Conservation (phyloP, 2,797 vertebrate genomes). For the Orestias chungarensis region DNA sequence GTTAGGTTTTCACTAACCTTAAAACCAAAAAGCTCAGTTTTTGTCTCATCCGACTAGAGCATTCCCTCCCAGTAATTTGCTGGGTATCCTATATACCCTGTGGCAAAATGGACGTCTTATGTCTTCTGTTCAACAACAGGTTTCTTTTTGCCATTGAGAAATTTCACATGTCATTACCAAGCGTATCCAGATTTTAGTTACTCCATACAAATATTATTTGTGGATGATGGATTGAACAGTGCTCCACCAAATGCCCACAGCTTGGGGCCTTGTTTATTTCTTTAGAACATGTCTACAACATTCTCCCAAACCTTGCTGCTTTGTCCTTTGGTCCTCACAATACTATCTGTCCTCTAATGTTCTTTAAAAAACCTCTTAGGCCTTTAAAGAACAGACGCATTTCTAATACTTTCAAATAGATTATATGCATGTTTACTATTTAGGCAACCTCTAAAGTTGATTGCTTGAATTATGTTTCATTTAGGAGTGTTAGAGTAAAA, state of each 20-base stretch:
- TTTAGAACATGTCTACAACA: not conserved
- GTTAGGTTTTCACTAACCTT: not conserved
- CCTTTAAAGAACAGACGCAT: too few relatives aligned
- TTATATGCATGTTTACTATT: not conserved
- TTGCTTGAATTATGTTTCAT: not conserved
- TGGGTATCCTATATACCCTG: not conserved
- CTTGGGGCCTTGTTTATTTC: not conserved
- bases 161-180: not conserved
- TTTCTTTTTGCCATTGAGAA: not conserved
- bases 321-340: too few relatives aligned
- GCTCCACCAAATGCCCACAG: not conserved
- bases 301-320: too few relatives aligned
- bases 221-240: not conserved
- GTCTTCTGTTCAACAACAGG: too few relatives aligned
- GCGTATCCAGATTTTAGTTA: not conserved
- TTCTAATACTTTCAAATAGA: too few relatives aligned
- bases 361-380: too few relatives aligned
- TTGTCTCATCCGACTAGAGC: not conserved
- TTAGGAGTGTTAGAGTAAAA: not conserved
- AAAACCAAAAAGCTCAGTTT: not conserved
- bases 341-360: too few relatives aligned
- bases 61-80: not conserved
- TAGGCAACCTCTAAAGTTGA: not conserved
- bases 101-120: not conserved
- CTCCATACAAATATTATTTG: not conserved